Base-by-base conservation (phyloP, 2,888 invertebrate species). In the Cylindroiulus punctatus region DNA sequence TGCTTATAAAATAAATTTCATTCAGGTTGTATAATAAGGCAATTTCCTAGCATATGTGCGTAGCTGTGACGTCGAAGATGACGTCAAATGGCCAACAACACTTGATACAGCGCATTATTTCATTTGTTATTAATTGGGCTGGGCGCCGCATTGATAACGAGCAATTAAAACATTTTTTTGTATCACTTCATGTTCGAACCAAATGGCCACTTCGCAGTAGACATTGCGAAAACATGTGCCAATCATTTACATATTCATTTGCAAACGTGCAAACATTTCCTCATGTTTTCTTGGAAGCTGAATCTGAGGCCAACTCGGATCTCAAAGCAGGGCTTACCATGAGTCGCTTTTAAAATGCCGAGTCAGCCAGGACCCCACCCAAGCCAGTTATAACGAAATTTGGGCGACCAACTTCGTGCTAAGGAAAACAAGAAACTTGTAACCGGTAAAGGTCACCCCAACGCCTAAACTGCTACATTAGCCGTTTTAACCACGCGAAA, bases 21-120 rank as follows among this genome's bases (percentile, higher is more conserved):
- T 65, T 26, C 65, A 44, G 14, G n/a, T n/a, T 76, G 30, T 76
- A 32, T 76, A 76, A 76, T 76, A 76, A 32, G 76, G 76, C 76
- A 30, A 76, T 76, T 76, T 5, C 76, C 30, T 30, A 8, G 52
- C 52, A n/a, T n/a, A 47, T 14, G 47, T 65, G 12, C 76, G 26
- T 76, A 14, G 14, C 8, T 12, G 65, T 76, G 44, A 44, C 44
- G 44, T 76, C 30, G 14, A n/a, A 32, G 30, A 76, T 76, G 76
- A 76, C 76, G 76, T 76, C 76, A 76, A 14, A 4, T 32, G 76
- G 14, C 57, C 57, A 30, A 26, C 30, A 30, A 26, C 26, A 26
- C 30, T 30, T 76, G 14, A 76, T 10, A 26, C 26, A 2, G 5
- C 65, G 65, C n/a, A 26, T 65, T 12, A 26, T 32, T 52, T 14